phyloP scores from a whole-genome alignment of 1,140 invertebrate genomes.

The Sarcophaga peregrina region DNA sequence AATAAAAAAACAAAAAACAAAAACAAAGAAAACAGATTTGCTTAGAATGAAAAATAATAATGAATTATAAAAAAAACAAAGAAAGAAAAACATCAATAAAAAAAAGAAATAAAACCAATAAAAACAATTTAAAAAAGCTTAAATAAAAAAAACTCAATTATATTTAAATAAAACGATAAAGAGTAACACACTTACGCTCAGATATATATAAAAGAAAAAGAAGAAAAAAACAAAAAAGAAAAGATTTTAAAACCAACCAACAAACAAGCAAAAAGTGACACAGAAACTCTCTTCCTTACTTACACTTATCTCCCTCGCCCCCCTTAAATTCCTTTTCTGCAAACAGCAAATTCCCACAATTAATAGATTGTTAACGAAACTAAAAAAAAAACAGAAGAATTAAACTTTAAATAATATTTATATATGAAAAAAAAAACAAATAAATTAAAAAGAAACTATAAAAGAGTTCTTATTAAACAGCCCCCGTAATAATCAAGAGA shows the following conservation, averaged over 20 bases:
- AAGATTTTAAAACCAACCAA: background rate
- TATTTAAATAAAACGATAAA: background rate
- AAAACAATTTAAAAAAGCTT: slow-evolving; percentile 9
- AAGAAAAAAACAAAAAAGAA: background rate
- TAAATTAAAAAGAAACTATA: too few species aligned
- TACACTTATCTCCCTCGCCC: background rate
- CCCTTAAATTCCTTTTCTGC: background rate
- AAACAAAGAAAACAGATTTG: slow-evolving; percentile 6
- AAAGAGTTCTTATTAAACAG: too few species aligned
- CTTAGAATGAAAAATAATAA: slow-evolving; percentile 25
- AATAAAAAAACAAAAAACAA: background rate
- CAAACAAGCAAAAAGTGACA: background rate
- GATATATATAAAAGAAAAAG: background rate
- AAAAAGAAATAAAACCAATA: background rate
- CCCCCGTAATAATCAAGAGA: too few species aligned
- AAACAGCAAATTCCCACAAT: background rate
- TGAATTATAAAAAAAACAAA: background rate
- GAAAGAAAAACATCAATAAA: slow-evolving; percentile 1
- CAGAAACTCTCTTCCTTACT: background rate
- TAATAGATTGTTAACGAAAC: background rate
- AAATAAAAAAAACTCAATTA: slow-evolving; percentile 24
- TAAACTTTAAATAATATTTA: too few species aligned
- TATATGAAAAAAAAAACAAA: too few species aligned
- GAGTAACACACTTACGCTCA: too few species aligned
- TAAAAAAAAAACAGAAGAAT: too few species aligned